phyloP scores from a whole-genome alignment of 2,113 vertebrate genomes.

The Macquaria ambigua region DNA sequence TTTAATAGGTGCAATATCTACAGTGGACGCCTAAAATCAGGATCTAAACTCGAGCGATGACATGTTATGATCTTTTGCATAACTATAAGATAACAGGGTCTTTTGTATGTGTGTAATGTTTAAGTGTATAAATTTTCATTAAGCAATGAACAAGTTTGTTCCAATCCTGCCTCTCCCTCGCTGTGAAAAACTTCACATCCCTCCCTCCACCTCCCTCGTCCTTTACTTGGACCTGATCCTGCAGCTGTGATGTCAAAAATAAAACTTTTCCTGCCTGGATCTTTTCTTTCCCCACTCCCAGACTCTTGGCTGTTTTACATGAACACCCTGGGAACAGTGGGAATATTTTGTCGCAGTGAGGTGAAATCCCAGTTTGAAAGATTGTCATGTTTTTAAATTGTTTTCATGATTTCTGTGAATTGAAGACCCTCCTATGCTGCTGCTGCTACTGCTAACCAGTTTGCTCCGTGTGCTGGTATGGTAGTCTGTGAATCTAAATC shows the following conservation, averaged over 20 bases:
- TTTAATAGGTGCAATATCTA: conserved; percentile 18
- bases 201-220: conserved; percentile 4
- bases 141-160: not conserved
- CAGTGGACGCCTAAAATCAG: not conserved
- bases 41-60: not conserved
- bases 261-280: conserved; percentile 21
- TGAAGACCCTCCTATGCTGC: not conserved
- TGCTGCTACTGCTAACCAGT: too few species aligned
- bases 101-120: not conserved
- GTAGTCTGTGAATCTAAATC: not conserved
- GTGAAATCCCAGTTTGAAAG: not conserved
- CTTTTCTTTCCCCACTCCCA: not conserved
- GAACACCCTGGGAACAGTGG: not conserved
- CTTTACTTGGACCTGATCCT: conserved; percentile 21
- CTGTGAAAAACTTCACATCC: conserved; percentile 19
- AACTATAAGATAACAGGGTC: not conserved
- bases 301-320: not conserved
- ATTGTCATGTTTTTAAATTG: not conserved
- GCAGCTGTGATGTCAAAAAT: conserved; percentile 46
- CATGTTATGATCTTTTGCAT: not conserved
- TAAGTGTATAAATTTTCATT: not conserved
- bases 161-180: not conserved
- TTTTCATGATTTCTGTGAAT: not conserved
- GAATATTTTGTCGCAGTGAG: not conserved
- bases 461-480: not conserved